Evolutionary conservation across 2,797 vertebrate species (phyloP).

Genomic region (Pipistrellus nathusii): DNA sequence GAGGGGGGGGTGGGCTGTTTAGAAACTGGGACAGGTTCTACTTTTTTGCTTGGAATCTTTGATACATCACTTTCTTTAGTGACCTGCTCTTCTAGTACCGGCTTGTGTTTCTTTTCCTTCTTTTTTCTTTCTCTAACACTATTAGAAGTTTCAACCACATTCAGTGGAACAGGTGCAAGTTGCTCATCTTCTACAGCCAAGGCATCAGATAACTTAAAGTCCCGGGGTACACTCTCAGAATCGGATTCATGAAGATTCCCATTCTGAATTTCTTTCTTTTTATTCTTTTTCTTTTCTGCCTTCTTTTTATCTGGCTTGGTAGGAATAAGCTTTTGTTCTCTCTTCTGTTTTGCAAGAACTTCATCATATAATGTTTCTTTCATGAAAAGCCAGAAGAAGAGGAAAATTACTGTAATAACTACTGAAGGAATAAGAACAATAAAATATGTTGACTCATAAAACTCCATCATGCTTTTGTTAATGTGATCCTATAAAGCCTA

Average conservation of each 20-base stretch:
- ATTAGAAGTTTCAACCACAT: slow-evolving; percentile 76
- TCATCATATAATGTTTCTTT: slow-evolving; percentile 99
- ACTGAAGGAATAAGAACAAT: slow-evolving; percentile 96
- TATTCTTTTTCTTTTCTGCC: slow-evolving; percentile 97
- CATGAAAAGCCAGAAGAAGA: slow-evolving; percentile 99
- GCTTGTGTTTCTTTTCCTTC: slow-evolving; percentile 94
- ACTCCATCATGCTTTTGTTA: slow-evolving; percentile 94
- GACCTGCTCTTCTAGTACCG: slow-evolving; percentile 85
- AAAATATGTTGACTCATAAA: slow-evolving; percentile 97
- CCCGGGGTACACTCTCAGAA: slow-evolving; percentile 91
- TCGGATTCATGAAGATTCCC: slow-evolving; percentile 94
- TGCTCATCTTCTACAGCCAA: slow-evolving; percentile 90
- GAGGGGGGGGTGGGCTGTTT: slow-evolving; percentile 92
- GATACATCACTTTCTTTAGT: slow-evolving; percentile 91
- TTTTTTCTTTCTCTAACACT: slow-evolving; percentile 94
- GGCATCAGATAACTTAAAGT: slow-evolving; percentile 92
- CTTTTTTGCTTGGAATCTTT: slow-evolving; percentile 91
- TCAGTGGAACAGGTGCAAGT: slow-evolving; percentile 77
- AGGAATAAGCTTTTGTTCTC: slow-evolving; percentile 92
- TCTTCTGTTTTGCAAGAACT: slow-evolving; percentile 96
- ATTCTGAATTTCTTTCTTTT: slow-evolving; percentile 94
- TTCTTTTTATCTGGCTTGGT: slow-evolving; percentile 95
- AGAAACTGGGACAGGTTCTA: slow-evolving; percentile 89
- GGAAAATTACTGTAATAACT: slow-evolving; percentile 97
- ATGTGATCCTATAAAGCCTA: slow-evolving; percentile 68